Conservation (phyloP, 1,140 invertebrate species). For the Diabrotica virgifera region DNA sequence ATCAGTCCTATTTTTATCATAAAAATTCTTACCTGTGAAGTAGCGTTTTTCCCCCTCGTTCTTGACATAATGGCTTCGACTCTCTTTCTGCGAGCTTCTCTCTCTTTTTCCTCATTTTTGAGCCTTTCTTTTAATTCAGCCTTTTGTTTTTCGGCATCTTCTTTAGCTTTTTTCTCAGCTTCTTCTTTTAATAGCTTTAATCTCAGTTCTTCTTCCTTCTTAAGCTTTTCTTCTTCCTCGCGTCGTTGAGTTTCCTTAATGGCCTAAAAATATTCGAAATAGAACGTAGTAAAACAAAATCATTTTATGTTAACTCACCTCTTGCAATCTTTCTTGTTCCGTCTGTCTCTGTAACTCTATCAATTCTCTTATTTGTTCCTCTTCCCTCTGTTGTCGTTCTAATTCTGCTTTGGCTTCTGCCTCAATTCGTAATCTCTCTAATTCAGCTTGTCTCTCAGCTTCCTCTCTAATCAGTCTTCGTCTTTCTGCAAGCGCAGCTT, state of each 20-base stretch:
- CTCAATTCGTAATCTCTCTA: conserved; percentile 71
- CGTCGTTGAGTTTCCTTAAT: conserved; percentile 58
- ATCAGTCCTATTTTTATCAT: background rate
- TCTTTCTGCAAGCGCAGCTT: conserved; percentile 83
- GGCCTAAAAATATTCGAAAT: conserved; percentile 32
- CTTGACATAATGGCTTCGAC: conserved; percentile 82
- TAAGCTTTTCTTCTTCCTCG: conserved; percentile 63
- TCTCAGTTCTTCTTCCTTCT: conserved; percentile 64
- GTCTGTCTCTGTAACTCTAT: conserved; percentile 72
- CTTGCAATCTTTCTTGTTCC: conserved; percentile 73
- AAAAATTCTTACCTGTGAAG: conserved; percentile 40
- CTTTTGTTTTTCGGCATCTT: conserved; percentile 76
- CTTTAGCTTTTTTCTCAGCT: conserved; percentile 68
- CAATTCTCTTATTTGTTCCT: conserved; percentile 72
- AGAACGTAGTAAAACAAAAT: background rate
- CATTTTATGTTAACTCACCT: conserved; percentile 39
- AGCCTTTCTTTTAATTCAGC: conserved; percentile 71
- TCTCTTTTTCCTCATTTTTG: conserved; percentile 76
- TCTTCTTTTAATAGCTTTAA: conserved; percentile 74
- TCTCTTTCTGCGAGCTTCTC: conserved; percentile 70
- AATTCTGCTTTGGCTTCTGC: conserved; percentile 71
- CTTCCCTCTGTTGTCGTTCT: conserved; percentile 72
- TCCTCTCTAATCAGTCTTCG: conserved; percentile 79
- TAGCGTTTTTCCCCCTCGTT: conserved; percentile 65
- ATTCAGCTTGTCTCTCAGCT: conserved; percentile 79